Evolutionary conservation across 64 coral and sea anemone species (phyloP), one percentile per base, ranked within the genome.

Genomic region (Pocillopora verrucosa): DNA sequence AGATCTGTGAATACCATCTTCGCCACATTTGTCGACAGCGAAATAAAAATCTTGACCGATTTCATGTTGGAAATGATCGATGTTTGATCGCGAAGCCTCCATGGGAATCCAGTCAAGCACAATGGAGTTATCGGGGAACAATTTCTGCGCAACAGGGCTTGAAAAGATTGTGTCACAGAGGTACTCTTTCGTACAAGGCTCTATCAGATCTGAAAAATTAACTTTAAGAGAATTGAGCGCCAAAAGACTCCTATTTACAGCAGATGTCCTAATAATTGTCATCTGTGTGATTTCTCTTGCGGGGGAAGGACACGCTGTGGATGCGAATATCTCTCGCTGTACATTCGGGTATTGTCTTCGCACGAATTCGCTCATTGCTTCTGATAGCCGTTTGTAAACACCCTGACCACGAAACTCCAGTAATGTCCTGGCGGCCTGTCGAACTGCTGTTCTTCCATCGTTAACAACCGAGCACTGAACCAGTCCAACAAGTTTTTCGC

Each of bases 31-130:
- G n/a, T n/a, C n/a, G n/a, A n/a, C n/a, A n/a, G n/a, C n/a, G n/a
- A n/a, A n/a, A n/a, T n/a, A n/a, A n/a, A n/a, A n/a, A n/a, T n/a
- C n/a, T n/a, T n/a, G n/a, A n/a, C n/a, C n/a, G n/a, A n/a, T n/a
- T n/a, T n/a, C n/a, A n/a, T n/a, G n/a, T n/a, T n/a, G 64, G 30
- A 93, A 64, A 10, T 73, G 60, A 51, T 89, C 87, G 24, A 93
- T 19, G 70, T 93, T 93, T 60, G n/a, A 34, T 13, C 79, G 67
- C 5, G 34, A 11, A 36, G 67, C 76, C 35, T 89, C 86, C 3
- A 59, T 51, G n/a, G 80, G 88, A 16, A 57, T 37, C 19, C 60
- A 34, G 6, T 78, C 78, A 13, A 58, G 2, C 10, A 89, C 16
- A 13, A 89, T 37, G 6, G 45, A 56, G 15, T 76, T 19, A 41